phyloP scores from a whole-genome alignment of 1,140 invertebrate species.

The Thaumetopoea pityocampa region DNA sequence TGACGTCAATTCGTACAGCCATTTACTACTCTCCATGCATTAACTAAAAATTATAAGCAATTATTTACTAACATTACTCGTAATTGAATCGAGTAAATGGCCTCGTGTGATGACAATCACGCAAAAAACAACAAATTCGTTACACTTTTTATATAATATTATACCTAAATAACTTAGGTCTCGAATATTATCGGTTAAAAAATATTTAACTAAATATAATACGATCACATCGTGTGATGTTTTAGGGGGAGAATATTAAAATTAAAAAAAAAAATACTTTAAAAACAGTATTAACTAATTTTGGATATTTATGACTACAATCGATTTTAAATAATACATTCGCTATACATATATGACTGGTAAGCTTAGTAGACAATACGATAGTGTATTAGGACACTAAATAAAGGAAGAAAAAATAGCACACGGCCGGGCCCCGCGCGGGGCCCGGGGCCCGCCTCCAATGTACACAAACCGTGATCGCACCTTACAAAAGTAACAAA shows the following conservation, averaged over 20 bases:
- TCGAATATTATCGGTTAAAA: constrained; percentile 34
- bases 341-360: constrained; percentile 71
- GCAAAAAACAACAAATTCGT: constrained; percentile 37
- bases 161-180: constrained; percentile 38
- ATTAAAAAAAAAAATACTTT: constrained; percentile 46
- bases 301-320: constrained; percentile 75
- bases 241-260: constrained; percentile 46
- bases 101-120: constrained; percentile 14
- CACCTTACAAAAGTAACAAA: constrained; percentile 64
- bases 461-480: constrained; percentile 53
- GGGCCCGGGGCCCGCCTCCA: constrained; percentile 30
- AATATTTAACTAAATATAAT: constrained; percentile 54
- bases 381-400: constrained; percentile 62
- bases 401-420: constrained; percentile 62
- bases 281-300: constrained; percentile 69
- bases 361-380: constrained; percentile 68
- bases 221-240: constrained; percentile 62
- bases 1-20: constrained; percentile 20
- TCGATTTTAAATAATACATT: constrained; percentile 68
- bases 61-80: constrained; percentile 13
- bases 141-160: constrained; percentile 34
- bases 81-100: constrained; percentile 4
- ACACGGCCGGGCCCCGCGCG: constrained; percentile 38
- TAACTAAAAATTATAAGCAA: constrained; percentile 19
- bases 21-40: constrained; percentile 11